phyloP scores from a whole-genome alignment of 2,797 vertebrate genomes.

The Arctocebus calabarensis region DNA sequence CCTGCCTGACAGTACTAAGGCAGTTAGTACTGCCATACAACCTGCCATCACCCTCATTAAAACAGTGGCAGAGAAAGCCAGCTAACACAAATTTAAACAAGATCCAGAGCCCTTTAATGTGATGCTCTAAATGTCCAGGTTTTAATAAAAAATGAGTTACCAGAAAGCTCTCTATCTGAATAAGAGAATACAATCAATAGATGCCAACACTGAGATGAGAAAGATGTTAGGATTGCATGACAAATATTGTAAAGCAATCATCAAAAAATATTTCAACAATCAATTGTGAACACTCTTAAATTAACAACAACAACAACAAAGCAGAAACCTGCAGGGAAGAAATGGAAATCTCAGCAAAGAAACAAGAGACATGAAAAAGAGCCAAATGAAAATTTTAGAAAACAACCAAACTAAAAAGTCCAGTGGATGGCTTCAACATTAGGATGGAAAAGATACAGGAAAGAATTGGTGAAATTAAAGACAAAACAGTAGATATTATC shows the following conservation, averaged over 20 bases:
- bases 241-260: background rate
- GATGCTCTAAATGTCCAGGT: background rate
- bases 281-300: background rate
- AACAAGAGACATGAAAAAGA: background rate
- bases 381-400: conserved; percentile 23
- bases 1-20: background rate
- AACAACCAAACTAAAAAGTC: conserved; percentile 24
- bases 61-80: conserved; percentile 18
- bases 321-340: background rate
- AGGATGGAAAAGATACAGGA: conserved; percentile 5
- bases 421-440: background rate
- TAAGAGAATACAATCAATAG: background rate
- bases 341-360: conserved; percentile 27
- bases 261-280: conserved; percentile 24
- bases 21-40: background rate
- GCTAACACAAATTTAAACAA: conserved; percentile 1
- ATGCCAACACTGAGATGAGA: background rate
- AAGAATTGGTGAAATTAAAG: conserved; percentile 21
- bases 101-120: background rate
- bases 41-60: background rate
- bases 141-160: conserved; percentile 17
- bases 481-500: background rate
- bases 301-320: background rate
- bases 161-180: conserved; percentile 18
- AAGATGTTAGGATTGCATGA: background rate